Conservation (phyloP, 2,888 invertebrate genomes). For the Metellina segmentata region DNA sequence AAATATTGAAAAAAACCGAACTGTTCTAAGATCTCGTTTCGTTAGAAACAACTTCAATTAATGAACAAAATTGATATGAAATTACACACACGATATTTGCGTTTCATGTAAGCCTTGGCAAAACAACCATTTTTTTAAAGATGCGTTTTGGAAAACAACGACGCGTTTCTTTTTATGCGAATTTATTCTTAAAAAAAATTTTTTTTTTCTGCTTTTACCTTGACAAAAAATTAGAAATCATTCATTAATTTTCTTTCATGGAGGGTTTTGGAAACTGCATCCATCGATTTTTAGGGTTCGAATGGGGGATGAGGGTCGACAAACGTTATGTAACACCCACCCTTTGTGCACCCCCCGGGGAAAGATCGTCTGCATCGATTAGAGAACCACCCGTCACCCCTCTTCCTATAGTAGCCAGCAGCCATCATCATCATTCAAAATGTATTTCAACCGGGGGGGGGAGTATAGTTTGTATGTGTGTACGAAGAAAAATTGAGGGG, state of each 20-base stretch:
- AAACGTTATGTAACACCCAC: conserved; percentile 73
- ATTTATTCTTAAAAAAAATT: not conserved
- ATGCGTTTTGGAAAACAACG: conserved; percentile 51
- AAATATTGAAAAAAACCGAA: not conserved
- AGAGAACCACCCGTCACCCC: conserved; percentile 43
- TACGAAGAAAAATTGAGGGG: conserved; percentile 62
- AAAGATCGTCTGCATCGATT: conserved; percentile 76
- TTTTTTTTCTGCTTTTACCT: conserved; percentile 52
- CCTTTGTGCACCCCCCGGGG: conserved; percentile 71
- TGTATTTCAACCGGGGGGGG: conserved; percentile 62
- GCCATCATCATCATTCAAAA: conserved; percentile 76
- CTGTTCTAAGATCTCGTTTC: not conserved
- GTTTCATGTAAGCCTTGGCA: not conserved
- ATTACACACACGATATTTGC: conserved; percentile 16
- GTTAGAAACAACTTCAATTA: not conserved
- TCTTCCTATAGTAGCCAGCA: conserved; percentile 66
- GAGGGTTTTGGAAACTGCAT: conserved; percentile 70
- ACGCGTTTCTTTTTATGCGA: conserved; percentile 42
- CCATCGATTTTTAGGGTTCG: conserved; percentile 63
- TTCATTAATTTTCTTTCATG: conserved; percentile 74
- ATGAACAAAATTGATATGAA: conserved; percentile 4
- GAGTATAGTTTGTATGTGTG: conserved; percentile 47
- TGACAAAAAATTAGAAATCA: conserved; percentile 68
- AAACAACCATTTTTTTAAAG: conserved; percentile 23
- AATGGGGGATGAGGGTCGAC: conserved; percentile 35